A percentile compares a stretch with the other conserved stretches of the same genome.
phyloP scores from a whole-genome alignment of 2,797 vertebrate species.

The Diceros bicornis region DNA sequence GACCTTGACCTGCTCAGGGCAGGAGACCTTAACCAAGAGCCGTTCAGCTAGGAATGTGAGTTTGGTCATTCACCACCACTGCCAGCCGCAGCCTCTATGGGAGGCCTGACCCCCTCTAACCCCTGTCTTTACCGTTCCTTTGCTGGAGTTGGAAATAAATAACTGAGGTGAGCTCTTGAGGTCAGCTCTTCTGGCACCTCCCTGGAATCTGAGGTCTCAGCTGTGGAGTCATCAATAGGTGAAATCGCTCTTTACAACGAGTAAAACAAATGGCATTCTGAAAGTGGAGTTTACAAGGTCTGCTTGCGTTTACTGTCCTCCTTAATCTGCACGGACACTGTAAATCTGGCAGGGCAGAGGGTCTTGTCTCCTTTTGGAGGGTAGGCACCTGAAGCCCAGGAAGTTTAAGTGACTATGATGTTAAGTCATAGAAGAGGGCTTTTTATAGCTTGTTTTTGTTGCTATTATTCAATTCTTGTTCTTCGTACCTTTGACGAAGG shows the following conservation, averaged over 20 bases:
- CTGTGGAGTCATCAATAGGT: neutral
- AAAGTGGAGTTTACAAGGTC: neutral
- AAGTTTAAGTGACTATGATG: neutral
- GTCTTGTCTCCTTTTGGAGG: neutral
- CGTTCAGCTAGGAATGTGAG: neutral
- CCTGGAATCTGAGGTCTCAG: neutral
- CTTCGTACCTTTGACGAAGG: no score
- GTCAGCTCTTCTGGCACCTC: neutral
- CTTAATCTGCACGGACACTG: neutral
- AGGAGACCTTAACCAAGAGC: neutral
- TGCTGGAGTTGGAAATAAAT: neutral
- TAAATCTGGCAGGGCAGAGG: neutral
- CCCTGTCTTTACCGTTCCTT: neutral
- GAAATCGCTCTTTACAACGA: neutral
- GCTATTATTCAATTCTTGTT: neutral
- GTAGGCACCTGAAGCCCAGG: neutral
- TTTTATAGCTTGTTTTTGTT: neutral
- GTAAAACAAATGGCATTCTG: neutral
- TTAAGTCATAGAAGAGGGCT: neutral
- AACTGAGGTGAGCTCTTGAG: neutral
- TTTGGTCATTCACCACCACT: neutral
- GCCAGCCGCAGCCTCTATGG: neutral
- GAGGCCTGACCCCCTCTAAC: neutral
- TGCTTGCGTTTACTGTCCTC: neutral
- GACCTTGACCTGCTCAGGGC: neutral